These are phyloP conservation scores for Macrophya annulata DNA, from an alignment of 2,888 invertebrate species.

Conservation along the genomic window DNA sequence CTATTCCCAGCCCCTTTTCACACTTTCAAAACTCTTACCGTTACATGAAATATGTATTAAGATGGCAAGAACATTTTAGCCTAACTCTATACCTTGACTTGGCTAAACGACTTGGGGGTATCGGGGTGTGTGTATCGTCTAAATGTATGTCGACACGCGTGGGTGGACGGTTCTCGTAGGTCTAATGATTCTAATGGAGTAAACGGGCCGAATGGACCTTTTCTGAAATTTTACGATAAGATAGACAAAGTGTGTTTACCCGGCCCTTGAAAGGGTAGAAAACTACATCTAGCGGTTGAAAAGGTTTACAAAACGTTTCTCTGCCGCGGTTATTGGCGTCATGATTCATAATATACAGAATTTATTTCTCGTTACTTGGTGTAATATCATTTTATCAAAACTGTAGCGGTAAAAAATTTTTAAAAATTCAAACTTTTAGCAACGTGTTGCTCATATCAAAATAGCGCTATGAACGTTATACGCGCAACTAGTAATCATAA, in stretches of 20 bases:
- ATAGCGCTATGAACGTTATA: background rate
- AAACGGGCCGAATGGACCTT: constrained; percentile 7
- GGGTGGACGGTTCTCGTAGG: background rate
- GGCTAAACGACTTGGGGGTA: constrained; percentile 17
- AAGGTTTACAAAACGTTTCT: background rate
- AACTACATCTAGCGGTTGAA: background rate
- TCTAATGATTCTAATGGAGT: constrained; percentile 42
- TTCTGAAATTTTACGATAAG: constrained; percentile 35
- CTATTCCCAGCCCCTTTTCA: background rate
- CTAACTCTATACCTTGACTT: background rate
- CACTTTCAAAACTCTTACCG: constrained; percentile 12
- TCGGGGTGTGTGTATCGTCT: background rate
- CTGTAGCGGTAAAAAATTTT: background rate
- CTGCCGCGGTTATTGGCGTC: background rate
- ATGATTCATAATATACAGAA: background rate
- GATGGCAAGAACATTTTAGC: constrained; percentile 19
- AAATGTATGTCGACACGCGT: constrained; percentile 30
- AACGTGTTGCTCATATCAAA: background rate
- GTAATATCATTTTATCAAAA: background rate
- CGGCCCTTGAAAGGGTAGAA: background rate
- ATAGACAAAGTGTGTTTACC: constrained; percentile 12
- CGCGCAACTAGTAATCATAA: background rate
- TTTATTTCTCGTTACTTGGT: background rate
- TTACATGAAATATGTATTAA: constrained; percentile 25
- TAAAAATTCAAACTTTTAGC: background rate